A percentile compares a stretch with the other conserved stretches of the same genome.
phyloP scores from a whole-genome alignment of 1,140 invertebrate genomes.

The Caerostris extrusa region DNA sequence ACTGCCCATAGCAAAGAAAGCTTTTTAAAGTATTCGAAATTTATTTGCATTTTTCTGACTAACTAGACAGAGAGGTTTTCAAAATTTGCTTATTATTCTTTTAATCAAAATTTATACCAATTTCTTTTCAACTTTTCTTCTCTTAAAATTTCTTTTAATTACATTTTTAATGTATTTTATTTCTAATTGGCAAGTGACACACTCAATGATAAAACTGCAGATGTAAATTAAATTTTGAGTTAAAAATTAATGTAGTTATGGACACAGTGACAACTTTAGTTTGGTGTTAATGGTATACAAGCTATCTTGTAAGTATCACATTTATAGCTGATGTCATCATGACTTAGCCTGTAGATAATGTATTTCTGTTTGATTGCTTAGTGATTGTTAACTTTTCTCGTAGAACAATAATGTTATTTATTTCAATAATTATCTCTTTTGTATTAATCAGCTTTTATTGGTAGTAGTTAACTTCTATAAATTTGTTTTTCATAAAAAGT shows the following conservation, averaged over 20 bases:
- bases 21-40: slow-evolving; percentile 61
- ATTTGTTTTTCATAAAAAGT: slow-evolving; percentile 1
- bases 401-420: slow-evolving; percentile 10
- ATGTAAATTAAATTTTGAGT: slow-evolving; percentile 58
- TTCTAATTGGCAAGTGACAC: slow-evolving; percentile 75
- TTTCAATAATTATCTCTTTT: background rate
- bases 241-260: slow-evolving; percentile 76
- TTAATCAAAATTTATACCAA: slow-evolving; percentile 21
- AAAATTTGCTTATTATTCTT: background rate
- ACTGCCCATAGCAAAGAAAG: slow-evolving; percentile 22
- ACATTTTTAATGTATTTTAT: slow-evolving; percentile 42
- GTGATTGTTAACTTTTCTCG: slow-evolving; percentile 36
- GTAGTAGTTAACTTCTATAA: background rate
- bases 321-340: slow-evolving; percentile 73
- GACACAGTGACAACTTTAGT: slow-evolving; percentile 76
- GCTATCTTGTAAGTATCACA: slow-evolving; percentile 72
- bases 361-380: slow-evolving; percentile 66
- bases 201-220: slow-evolving; percentile 77
- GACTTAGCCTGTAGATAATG: slow-evolving; percentile 57
- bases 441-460: background rate
- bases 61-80: slow-evolving; percentile 25
- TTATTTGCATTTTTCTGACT: background rate
- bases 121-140: slow-evolving; percentile 43
- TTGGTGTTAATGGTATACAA: slow-evolving; percentile 73
- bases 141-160: background rate